Percentiles rank a stretch among this genome's conserved stretches.
Conservation (phyloP, 2,113 vertebrate species). For the Elephantulus edwardii region DNA sequence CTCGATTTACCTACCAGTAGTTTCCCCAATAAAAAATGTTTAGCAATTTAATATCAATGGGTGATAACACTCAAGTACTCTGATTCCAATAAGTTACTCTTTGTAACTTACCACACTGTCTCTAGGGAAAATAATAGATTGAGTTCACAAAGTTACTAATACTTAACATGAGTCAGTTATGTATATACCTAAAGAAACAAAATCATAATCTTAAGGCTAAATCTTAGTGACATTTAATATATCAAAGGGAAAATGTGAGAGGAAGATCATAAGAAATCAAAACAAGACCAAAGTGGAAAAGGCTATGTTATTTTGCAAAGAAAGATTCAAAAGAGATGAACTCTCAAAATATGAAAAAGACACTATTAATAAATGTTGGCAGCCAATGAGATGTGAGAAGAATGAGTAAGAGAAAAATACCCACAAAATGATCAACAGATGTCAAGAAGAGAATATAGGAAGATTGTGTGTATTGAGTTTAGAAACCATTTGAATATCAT, state of each 20-base stretch:
- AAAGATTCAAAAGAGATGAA: not conserved
- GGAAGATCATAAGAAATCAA: constrained; percentile 9
- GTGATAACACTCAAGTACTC: not conserved
- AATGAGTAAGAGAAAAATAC: not conserved
- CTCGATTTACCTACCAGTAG: not conserved
- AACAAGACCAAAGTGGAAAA: constrained; percentile 11
- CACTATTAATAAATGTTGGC: constrained; percentile 8
- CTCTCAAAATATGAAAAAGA: constrained; percentile 18
- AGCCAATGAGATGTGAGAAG: not conserved
- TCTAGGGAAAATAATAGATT: not conserved
- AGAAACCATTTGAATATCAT: constrained; percentile 5
- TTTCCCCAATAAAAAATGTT: not conserved
- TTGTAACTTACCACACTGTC: not conserved
- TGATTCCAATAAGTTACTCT: not conserved
- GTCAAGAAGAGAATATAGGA: not conserved
- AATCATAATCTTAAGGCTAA: not conserved
- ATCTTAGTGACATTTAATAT: constrained; percentile 7
- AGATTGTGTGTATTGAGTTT: not conserved
- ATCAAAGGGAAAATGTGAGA: constrained; percentile 16
- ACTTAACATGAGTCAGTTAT: not conserved
- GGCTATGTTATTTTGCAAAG: constrained; percentile 1
- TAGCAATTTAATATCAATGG: not conserved
- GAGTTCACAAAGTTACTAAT: not conserved
- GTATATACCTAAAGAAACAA: not conserved
- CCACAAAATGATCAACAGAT: not conserved